phyloP scores from a whole-genome alignment of 1,140 invertebrate genomes.

The Meloidogyne hapla region DNA sequence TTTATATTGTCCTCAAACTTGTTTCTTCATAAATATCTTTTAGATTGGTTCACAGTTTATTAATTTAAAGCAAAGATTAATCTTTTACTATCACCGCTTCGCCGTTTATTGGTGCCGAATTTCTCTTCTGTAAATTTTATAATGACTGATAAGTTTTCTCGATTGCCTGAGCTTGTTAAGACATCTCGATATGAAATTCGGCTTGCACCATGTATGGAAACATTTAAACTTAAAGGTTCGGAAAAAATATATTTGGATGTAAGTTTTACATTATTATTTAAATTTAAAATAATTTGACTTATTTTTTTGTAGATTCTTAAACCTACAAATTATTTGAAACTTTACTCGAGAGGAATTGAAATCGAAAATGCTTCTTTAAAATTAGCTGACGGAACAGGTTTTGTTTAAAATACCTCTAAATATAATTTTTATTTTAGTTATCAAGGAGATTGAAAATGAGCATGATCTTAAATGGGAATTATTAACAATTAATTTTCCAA shows the following conservation, averaged over 20 bases:
- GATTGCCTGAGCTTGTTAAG: slow-evolving; percentile 35
- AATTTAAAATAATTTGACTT: background rate
- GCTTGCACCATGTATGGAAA: slow-evolving; percentile 31
- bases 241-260: slow-evolving; percentile 37
- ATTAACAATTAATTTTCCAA: slow-evolving; percentile 25
- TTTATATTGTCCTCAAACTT: no score
- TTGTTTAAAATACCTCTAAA: background rate
- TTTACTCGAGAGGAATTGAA: slow-evolving; percentile 38
- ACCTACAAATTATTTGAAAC: slow-evolving; percentile 37
- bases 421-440: slow-evolving; percentile 18
- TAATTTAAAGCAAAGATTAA: no score
- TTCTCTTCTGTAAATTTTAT: background rate
- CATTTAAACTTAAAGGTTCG: slow-evolving; percentile 33
- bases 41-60: no score
- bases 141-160: slow-evolving; percentile 33
- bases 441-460: slow-evolving; percentile 19
- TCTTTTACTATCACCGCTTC: no score
- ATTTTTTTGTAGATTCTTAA: slow-evolving; percentile 20
- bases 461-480: slow-evolving; percentile 30
- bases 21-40: no score
- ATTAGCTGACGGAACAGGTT: slow-evolving; percentile 46
- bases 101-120: no score
- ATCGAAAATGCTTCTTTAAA: slow-evolving; percentile 38
- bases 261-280: background rate
- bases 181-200: slow-evolving; percentile 30